Conservation (phyloP, 2,113 vertebrate genomes). For the Sterna hirundo region DNA sequence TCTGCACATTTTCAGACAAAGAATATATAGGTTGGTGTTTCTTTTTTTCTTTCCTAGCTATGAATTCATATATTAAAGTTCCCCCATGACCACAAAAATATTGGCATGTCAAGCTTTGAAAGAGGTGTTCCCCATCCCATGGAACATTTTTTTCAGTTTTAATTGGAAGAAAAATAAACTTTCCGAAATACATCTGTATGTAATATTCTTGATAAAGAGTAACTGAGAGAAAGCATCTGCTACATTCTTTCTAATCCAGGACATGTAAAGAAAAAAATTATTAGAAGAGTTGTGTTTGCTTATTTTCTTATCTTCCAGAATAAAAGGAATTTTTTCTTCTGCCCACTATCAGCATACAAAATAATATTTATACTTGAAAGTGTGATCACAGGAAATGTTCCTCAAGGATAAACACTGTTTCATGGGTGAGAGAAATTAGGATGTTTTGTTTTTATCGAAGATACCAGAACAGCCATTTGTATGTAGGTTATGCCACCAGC, state of each 20-base stretch:
- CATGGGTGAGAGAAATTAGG: background rate
- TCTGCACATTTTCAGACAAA: background rate
- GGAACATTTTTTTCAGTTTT: background rate
- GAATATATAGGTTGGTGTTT: background rate
- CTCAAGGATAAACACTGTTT: background rate
- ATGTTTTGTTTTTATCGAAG: background rate
- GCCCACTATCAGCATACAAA: background rate
- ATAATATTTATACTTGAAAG: conserved; percentile 47
- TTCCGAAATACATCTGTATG: conserved; percentile 43
- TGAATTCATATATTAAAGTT: background rate
- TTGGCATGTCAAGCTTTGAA: background rate
- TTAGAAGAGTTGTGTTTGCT: background rate
- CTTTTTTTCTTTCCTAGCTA: background rate
- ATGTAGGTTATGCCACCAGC: background rate
- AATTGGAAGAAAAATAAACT: conserved; percentile 51
- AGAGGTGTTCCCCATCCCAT: background rate
- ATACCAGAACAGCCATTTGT: background rate
- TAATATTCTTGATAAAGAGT: conserved; percentile 49
- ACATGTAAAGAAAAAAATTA: background rate
- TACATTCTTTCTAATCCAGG: background rate
- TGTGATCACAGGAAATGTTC: conserved; percentile 30
- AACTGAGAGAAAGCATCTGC: conserved; percentile 56
- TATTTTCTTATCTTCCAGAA: conserved; percentile 42
- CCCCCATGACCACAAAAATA: background rate
- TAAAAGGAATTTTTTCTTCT: conserved; percentile 24